These are phyloP conservation scores for Melanotus villosus DNA, from an alignment of 2,888 invertebrate genomes.

Conservation along the genomic window DNA sequence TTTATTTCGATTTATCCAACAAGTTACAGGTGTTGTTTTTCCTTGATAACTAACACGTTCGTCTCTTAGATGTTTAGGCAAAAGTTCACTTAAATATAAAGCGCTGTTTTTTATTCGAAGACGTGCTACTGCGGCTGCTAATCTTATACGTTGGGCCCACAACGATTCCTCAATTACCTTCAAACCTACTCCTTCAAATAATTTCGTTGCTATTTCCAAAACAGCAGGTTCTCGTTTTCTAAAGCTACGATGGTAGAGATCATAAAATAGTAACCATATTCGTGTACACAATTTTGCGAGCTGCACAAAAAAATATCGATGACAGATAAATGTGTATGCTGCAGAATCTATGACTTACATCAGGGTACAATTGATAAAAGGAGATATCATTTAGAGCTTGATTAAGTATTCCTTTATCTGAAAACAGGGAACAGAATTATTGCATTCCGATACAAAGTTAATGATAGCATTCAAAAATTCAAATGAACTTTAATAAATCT, in stretches of 20 bases:
- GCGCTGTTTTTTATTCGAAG: conserved; percentile 83
- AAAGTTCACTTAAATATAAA: conserved; percentile 76
- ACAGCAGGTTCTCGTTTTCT: conserved; percentile 61
- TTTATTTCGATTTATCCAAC: conserved; percentile 86
- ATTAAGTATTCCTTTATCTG: conserved; percentile 78
- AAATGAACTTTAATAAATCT: conserved; percentile 21
- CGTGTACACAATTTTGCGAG: conserved; percentile 54
- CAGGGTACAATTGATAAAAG: conserved; percentile 73
- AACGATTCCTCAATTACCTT: conserved; percentile 75
- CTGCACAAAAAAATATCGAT: conserved; percentile 46
- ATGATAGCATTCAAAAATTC: not conserved
- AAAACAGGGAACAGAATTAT: conserved; percentile 6
- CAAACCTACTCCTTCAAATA: conserved; percentile 61
- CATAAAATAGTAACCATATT: conserved; percentile 80
- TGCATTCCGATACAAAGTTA: not conserved
- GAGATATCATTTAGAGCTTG: conserved; percentile 76
- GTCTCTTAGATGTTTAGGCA: conserved; percentile 81
- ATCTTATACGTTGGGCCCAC: conserved; percentile 76
- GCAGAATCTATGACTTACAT: conserved; percentile 68
- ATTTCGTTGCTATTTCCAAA: conserved; percentile 53
- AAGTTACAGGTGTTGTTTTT: conserved; percentile 74
- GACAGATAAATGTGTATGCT: not conserved
- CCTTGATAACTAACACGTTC: conserved; percentile 75
- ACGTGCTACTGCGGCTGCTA: conserved; percentile 84
- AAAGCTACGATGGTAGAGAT: conserved; percentile 77